Conservation (phyloP, 2,113 vertebrate genomes). For the Centropristis striata region DNA sequence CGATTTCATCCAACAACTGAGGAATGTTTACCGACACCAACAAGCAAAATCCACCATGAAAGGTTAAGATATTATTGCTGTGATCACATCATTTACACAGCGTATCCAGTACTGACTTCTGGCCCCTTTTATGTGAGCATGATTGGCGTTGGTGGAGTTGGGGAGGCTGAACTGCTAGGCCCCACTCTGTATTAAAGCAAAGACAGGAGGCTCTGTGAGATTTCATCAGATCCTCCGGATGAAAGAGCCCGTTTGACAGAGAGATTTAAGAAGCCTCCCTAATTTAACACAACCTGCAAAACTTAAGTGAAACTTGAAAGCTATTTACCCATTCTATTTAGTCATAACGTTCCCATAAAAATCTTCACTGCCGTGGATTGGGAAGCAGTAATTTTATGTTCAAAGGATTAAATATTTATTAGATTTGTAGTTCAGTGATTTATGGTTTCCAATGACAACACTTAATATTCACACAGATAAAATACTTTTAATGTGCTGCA, state of each 20-base stretch:
- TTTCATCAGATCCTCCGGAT: constrained; percentile 63
- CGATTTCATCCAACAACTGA: neutral
- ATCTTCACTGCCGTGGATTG: neutral
- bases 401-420: constrained; percentile 16
- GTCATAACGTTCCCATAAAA: constrained; percentile 32
- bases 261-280: constrained; percentile 54
- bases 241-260: constrained; percentile 58
- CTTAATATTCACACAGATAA: constrained; percentile 2
- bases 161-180: constrained; percentile 40
- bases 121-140: constrained; percentile 49
- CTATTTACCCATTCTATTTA: constrained; percentile 35
- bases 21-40: constrained; percentile 1
- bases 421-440: constrained; percentile 1
- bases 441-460: neutral
- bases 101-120: constrained; percentile 24
- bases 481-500: constrained; percentile 2
- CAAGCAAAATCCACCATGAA: neutral
- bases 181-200: constrained; percentile 46
- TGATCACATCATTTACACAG: constrained; percentile 30
- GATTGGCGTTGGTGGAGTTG: constrained; percentile 16
- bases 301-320: constrained; percentile 23
- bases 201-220: constrained; percentile 54
- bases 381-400: constrained; percentile 7
- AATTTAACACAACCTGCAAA: constrained; percentile 50
- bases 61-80: constrained; percentile 15